Percentiles rank a stretch among this genome's conserved stretches.
Conservation (phyloP, 2,888 invertebrate species). For the Clitarchus hookeri region DNA sequence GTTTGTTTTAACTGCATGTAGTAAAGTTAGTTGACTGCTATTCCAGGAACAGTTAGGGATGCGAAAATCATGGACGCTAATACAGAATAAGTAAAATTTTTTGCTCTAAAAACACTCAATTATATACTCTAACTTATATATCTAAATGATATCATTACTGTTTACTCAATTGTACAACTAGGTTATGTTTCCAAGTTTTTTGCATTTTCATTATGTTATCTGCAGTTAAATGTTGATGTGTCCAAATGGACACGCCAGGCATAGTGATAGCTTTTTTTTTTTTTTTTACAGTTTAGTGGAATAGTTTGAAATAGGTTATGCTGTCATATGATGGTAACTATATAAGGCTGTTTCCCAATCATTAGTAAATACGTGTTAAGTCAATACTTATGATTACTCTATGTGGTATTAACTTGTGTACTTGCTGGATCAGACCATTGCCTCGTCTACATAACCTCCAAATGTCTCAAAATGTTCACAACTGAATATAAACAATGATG, state of each 20-base stretch:
- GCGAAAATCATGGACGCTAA: background rate
- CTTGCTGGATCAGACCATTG: too few relatives aligned
- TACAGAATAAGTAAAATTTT: too few relatives aligned
- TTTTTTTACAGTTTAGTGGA: background rate
- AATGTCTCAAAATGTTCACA: too few relatives aligned
- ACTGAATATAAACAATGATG: too few relatives aligned
- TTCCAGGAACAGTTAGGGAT: background rate
- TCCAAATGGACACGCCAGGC: background rate
- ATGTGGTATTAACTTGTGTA: too few relatives aligned
- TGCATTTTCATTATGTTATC: background rate
- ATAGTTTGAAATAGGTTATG: background rate
- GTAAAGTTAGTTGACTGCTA: background rate
- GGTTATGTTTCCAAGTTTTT: background rate
- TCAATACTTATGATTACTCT: too few relatives aligned
- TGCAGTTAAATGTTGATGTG: background rate
- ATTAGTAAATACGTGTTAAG: too few relatives aligned
- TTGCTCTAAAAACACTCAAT: too few relatives aligned
- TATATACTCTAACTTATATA: too few relatives aligned
- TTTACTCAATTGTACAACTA: background rate
- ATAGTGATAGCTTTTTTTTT: background rate
- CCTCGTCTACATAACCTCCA: too few relatives aligned
- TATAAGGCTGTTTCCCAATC: too few relatives aligned
- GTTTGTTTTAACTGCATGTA: background rate
- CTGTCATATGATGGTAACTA: too few relatives aligned
- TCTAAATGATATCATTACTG: constrained; percentile 21